These are phyloP conservation scores for Coptodon rendalli DNA, from an alignment of 2,113 vertebrate genomes.

Conservation along the genomic window DNA sequence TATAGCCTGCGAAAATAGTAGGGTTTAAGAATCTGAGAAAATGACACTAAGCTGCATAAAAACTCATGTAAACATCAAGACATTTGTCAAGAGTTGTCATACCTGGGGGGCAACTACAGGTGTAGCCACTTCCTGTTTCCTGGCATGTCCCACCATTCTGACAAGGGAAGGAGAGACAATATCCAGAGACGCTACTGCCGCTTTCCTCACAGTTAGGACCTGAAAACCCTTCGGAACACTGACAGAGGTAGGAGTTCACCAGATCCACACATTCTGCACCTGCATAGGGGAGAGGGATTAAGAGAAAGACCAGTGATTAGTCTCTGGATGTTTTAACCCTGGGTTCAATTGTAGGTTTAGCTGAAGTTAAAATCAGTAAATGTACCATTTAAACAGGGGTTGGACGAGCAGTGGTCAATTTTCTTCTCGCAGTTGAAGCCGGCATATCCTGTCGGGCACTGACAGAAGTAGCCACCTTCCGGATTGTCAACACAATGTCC, in stretches of 20 bases:
- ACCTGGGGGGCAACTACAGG: conserved; percentile 87
- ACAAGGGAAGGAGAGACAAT: conserved; percentile 85
- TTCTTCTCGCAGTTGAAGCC: conserved; percentile 99
- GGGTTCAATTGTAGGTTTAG: neutral
- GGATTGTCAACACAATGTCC: conserved; percentile 87
- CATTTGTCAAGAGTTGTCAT: neutral
- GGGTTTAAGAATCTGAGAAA: neutral
- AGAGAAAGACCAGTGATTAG: conserved; percentile 12
- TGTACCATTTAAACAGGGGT: conserved; percentile 90
- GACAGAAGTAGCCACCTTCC: conserved; percentile 90
- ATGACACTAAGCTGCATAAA: neutral
- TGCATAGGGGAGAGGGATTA: conserved; percentile 50
- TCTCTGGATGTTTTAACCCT: neutral
- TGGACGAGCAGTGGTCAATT: conserved; percentile 88
- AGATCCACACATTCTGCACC: conserved; percentile 90
- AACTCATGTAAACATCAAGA: neutral
- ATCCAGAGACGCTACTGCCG: conserved; percentile 58
- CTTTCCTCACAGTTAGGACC: conserved; percentile 86
- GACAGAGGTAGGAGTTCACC: conserved; percentile 88
- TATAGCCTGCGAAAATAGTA: conserved; percentile 73
- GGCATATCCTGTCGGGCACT: conserved; percentile 84
- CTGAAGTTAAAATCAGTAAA: neutral
- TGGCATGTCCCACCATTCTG: conserved; percentile 90
- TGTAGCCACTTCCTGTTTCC: conserved; percentile 82
- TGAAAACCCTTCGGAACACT: conserved; percentile 87